Evolutionary conservation across 1,140 invertebrate genomes (phyloP).

Genomic region (Drosophila pallidifrons): DNA sequence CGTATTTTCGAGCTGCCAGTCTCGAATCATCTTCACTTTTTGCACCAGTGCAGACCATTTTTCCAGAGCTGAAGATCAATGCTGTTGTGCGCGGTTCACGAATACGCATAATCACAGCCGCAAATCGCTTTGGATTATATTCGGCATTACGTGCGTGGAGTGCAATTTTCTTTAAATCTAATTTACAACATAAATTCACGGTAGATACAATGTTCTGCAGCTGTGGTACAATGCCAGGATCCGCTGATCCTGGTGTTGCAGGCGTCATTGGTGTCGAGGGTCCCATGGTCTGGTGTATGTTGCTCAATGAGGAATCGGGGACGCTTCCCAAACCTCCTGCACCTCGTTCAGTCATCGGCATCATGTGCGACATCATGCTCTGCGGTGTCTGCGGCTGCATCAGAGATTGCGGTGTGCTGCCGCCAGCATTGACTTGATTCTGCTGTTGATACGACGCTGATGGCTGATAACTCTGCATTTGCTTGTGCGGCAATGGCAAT

Average conservation of each 20-base stretch:
- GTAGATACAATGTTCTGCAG: slow-evolving; percentile 99
- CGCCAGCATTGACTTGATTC: slow-evolving; percentile 86
- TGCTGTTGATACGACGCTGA: slow-evolving; percentile 63
- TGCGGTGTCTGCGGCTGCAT: slow-evolving; percentile 96
- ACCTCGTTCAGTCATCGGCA: slow-evolving; percentile 87
- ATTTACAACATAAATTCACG: slow-evolving; percentile 97
- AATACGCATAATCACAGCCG: slow-evolving; percentile 99
- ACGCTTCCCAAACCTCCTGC: slow-evolving; percentile 59
- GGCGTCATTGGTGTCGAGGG: slow-evolving; percentile 95
- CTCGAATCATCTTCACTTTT: slow-evolving; percentile 99
- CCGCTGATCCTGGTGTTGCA: slow-evolving; percentile 96
- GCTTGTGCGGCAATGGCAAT: slow-evolving; percentile 87
- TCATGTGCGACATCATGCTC: slow-evolving; percentile 94
- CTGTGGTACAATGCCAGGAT: slow-evolving; percentile 97
- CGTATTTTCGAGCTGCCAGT: slow-evolving; percentile 99
- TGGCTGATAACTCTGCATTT: slow-evolving; percentile 86
- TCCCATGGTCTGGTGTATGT: slow-evolving; percentile 88
- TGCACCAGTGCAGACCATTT: slow-evolving; percentile 99
- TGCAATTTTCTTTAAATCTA: slow-evolving; percentile 99
- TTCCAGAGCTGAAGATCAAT: slow-evolving; percentile 99
- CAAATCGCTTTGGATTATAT: slow-evolving; percentile 99
- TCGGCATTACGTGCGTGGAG: slow-evolving; percentile 99
- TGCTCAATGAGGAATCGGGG: slow-evolving; percentile 84
- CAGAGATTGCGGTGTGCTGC: slow-evolving; percentile 89
- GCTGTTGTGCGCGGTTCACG: slow-evolving; percentile 99